These are phyloP conservation scores for Dasypolia templi DNA, from an alignment of 2,888 invertebrate species.

Conservation along the genomic window DNA sequence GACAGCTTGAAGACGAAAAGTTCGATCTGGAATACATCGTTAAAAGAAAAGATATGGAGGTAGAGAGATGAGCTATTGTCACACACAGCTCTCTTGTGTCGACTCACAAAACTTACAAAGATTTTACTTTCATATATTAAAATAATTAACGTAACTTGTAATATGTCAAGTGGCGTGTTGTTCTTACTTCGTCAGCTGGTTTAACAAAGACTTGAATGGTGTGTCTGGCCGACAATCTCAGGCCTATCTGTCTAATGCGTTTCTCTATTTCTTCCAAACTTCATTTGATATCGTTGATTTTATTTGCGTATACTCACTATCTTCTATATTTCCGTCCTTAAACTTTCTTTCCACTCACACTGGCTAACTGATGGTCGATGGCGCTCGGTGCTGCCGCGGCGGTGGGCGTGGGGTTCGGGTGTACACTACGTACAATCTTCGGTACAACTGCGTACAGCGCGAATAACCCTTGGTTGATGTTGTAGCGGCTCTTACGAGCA, in stretches of 20 bases:
- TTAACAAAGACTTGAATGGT: conserved; percentile 80
- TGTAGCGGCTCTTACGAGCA: conserved; percentile 92
- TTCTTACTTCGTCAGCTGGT: conserved; percentile 83
- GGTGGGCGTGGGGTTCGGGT: conserved; percentile 63
- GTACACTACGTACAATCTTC: conserved; percentile 47
- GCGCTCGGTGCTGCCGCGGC: conserved; percentile 65
- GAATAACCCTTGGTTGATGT: conserved; percentile 87
- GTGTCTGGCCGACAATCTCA: conserved; percentile 76
- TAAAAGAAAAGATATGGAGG: conserved; percentile 99
- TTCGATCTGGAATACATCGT: conserved; percentile 99
- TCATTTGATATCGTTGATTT: conserved; percentile 82
- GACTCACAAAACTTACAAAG: conserved; percentile 86
- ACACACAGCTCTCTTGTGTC: conserved; percentile 81
- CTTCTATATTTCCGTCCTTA: conserved; percentile 79
- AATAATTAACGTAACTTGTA: conserved; percentile 83
- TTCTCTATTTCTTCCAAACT: conserved; percentile 82
- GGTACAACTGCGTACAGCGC: conserved; percentile 61
- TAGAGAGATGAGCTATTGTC: conserved; percentile 90
- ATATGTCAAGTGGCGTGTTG: conserved; percentile 85
- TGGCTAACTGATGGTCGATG: conserved; percentile 80
- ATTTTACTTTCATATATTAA: conserved; percentile 76
- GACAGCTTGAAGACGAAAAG: conserved; percentile 97
- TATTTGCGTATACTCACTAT: conserved; percentile 79
- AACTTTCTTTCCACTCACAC: conserved; percentile 81
- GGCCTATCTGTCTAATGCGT: conserved; percentile 83